phyloP scores from a whole-genome alignment of 2,797 vertebrate genomes.

The Thaleichthys pacificus region DNA sequence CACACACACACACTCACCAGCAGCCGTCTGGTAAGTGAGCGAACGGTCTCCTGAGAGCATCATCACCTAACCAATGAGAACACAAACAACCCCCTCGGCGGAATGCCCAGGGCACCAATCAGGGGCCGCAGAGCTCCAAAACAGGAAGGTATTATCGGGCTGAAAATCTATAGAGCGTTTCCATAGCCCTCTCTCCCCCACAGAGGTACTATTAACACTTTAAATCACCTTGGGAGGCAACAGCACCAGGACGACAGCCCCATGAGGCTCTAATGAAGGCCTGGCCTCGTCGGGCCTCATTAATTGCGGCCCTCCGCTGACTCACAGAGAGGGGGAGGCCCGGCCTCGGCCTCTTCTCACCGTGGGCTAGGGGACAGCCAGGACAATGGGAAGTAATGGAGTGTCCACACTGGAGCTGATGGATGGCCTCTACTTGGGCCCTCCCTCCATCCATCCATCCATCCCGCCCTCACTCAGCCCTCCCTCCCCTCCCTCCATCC shows the following conservation, averaged over 20 bases:
- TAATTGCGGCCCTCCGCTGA: slow-evolving; percentile 17
- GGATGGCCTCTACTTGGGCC: slow-evolving; percentile 60
- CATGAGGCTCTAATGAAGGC: slow-evolving; percentile 26
- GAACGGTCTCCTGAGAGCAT: slow-evolving; percentile 22
- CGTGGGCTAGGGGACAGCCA: slow-evolving; percentile 24
- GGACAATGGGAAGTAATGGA: slow-evolving; percentile 59
- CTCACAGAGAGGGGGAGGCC: slow-evolving; percentile 14
- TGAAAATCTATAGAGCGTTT: slow-evolving; percentile 32
- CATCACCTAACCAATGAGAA: slow-evolving; percentile 27
- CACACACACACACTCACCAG: slow-evolving; percentile 4
- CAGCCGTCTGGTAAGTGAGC: background rate
- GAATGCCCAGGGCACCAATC: slow-evolving; percentile 29
- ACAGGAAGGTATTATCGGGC: background rate
- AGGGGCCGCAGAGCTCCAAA: slow-evolving; percentile 16
- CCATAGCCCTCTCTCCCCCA: slow-evolving; percentile 14
- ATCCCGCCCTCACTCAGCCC: no score
- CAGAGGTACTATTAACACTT: slow-evolving; percentile 28
- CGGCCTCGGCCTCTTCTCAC: slow-evolving; percentile 28
- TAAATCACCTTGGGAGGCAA: slow-evolving; percentile 31
- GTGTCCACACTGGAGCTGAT: slow-evolving; percentile 57
- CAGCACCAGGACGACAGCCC: slow-evolving; percentile 15
- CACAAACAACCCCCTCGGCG: slow-evolving; percentile 16
- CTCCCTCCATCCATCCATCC: slow-evolving; percentile 10
- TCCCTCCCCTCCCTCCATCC: background rate
- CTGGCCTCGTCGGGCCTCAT: background rate